Evolutionary conservation across 2,888 invertebrate genomes (phyloP).

Genomic region (Scaptodrosophila latifasciaeformis): DNA sequence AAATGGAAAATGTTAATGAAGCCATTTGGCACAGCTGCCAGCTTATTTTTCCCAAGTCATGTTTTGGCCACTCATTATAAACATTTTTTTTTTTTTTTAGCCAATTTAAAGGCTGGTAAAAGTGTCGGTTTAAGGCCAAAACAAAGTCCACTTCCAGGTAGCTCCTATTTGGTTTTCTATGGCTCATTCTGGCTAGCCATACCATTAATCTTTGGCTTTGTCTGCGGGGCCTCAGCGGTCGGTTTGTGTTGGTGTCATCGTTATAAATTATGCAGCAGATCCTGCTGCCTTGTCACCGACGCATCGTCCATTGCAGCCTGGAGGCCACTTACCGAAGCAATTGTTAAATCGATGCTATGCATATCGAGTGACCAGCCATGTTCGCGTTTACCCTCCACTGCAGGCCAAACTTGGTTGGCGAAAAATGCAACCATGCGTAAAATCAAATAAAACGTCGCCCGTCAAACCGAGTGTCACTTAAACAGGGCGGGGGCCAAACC

Average conservation of each 20-base stretch:
- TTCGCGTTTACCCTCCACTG: background rate
- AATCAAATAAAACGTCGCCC: slow-evolving; percentile 63
- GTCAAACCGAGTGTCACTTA: slow-evolving; percentile 34
- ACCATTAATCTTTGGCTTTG: slow-evolving; percentile 60
- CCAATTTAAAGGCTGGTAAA: slow-evolving; percentile 32
- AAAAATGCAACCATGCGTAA: slow-evolving; percentile 62
- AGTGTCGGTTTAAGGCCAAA: slow-evolving; percentile 18
- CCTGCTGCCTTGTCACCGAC: slow-evolving; percentile 22
- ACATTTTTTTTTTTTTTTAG: no score
- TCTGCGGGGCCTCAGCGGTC: slow-evolving; percentile 15
- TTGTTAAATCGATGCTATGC: slow-evolving; percentile 56
- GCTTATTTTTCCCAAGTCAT: no score
- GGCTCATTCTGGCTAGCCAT: slow-evolving; percentile 39
- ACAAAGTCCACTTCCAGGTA: slow-evolving; percentile 24
- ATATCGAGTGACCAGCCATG: slow-evolving; percentile 51
- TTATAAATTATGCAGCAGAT: slow-evolving; percentile 59
- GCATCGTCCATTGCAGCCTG: slow-evolving; percentile 21
- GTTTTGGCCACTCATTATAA: no score
- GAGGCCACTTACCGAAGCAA: slow-evolving; percentile 19
- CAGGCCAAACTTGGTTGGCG: slow-evolving; percentile 47
- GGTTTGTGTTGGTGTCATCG: slow-evolving; percentile 41
- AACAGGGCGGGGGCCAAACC: slow-evolving; percentile 11
- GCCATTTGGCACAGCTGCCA: no score
- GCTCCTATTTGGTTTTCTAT: slow-evolving; percentile 55
- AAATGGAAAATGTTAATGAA: slow-evolving; percentile 46